Base-by-base conservation (phyloP, 2,113 vertebrate species). In the Eulemur macaco region DNA sequence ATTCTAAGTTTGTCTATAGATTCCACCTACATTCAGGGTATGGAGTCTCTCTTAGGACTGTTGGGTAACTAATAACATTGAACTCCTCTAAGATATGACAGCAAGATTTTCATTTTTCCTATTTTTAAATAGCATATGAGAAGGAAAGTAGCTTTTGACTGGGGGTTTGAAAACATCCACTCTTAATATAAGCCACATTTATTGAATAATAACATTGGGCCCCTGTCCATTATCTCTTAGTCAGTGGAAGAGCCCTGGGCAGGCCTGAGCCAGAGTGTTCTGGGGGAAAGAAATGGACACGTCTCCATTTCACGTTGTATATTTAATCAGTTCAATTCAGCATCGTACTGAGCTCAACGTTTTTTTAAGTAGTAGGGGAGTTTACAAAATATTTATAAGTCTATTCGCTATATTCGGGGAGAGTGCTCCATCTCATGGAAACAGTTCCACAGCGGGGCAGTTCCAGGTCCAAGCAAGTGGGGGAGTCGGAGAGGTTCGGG, bases 301-400 rank as follows among this genome's bases (percentile, higher is more conserved):
- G 29, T 18, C 77, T 78, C 66, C 39, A 27, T 3, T 71, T 47
- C 29, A 0, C 29, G 29, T 45, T 96, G 82, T 86, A 18, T 86
- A 83, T 93, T 96, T 91, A 68, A 89, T 91, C 56, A 31, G 47
- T 27, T 82, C 78, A 73, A 0, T 14, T 78, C 45, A 60, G 85
- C 50, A 18, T 45, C 29, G 39, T 27, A 6, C 37, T 47, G 69
- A 74, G 93, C 27, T 80, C 8, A 3, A 31, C 31, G 0, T 31
- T 71, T 94, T 82, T 37, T 78, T 96, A 74, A 69, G 83, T 45
- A 68, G 31, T 45, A 18, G 37, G 0, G n/a, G 14, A 47, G n/a
- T 10, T 94, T 37, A 78, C 68, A 76, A 89, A 80, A 60, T 92
- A 93, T 96, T 96, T 88, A 42, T 68, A 63, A 89, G 68, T 69